Evolutionary conservation across 2,113 vertebrate species (phyloP).

Genomic region (Lycocorax pyrrhopterus): DNA sequence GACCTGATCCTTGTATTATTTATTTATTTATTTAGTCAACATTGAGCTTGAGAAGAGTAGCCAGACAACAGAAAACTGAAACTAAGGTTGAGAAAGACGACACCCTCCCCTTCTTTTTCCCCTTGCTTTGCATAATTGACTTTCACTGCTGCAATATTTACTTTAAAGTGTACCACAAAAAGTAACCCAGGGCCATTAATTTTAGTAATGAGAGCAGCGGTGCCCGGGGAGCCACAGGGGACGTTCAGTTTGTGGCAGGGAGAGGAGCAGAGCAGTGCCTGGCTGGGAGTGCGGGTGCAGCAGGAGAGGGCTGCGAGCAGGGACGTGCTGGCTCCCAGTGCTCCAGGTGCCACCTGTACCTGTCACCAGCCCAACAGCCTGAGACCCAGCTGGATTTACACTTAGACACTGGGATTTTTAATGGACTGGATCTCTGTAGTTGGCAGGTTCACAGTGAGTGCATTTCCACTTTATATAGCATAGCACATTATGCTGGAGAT

Average conservation of each 20-base stretch:
- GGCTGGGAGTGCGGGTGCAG: not conserved
- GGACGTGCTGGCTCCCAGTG: fast-evolving
- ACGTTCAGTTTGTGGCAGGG: not conserved
- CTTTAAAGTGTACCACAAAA: not conserved
- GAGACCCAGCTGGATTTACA: not conserved
- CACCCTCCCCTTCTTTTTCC: not conserved
- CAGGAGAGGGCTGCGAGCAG: fast-evolving
- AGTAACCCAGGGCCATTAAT: not conserved
- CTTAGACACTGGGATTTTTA: fast-evolving
- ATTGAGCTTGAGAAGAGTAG: conserved; percentile 26
- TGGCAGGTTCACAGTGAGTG: not conserved
- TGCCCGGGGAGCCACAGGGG: not conserved
- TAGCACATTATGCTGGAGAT: not conserved
- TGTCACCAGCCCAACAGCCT: not conserved
- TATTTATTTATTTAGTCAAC: conserved; percentile 37
- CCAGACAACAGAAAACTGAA: not conserved
- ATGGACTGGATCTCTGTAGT: not conserved
- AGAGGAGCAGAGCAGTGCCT: not conserved
- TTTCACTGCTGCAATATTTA: conserved; percentile 2
- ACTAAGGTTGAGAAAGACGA: not conserved
- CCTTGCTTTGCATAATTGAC: not conserved
- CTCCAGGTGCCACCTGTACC: not conserved
- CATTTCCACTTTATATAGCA: not conserved
- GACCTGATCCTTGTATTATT: not conserved
- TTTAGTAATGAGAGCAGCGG: not conserved